Percentiles rank a stretch among this genome's conserved stretches.
These are phyloP conservation scores for Ricordea florida DNA, from an alignment of 92 coral and sea anemone species.

Conservation along the genomic window DNA sequence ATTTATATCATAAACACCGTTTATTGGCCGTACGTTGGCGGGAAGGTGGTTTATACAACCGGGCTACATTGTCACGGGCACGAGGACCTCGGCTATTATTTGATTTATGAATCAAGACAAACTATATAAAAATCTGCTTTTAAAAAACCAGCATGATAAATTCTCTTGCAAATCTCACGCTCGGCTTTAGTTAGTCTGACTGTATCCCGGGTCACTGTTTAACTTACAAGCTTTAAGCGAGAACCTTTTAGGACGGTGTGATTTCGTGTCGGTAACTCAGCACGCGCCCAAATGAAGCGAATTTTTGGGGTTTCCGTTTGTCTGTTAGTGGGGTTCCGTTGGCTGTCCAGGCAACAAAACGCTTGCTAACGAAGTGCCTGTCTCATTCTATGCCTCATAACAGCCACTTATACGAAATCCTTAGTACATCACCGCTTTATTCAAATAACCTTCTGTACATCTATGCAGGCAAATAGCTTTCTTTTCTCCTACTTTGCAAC, in stretches of 20 bases:
- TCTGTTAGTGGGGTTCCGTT: background rate
- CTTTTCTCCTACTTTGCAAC: no score
- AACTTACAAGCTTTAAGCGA: no score
- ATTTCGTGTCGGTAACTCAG: background rate
- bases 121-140: background rate
- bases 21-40: background rate
- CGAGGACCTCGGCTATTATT: background rate
- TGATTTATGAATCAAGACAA: conserved; percentile 12
- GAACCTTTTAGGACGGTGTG: no score
- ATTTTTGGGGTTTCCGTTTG: conserved; percentile 14
- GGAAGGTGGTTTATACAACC: background rate
- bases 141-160: no score
- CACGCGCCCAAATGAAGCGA: background rate
- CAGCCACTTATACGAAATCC: no score
- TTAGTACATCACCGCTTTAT: no score
- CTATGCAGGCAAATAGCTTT: no score
- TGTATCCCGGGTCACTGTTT: no score
- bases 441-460: no score
- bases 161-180: no score
- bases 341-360: background rate
- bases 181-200: no score
- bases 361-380: background rate
- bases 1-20: conserved; percentile 12
- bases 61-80: background rate
- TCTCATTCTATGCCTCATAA: no score